Base-by-base conservation (phyloP, 2,113 vertebrate species). In the Hirundichthys speculiger region DNA sequence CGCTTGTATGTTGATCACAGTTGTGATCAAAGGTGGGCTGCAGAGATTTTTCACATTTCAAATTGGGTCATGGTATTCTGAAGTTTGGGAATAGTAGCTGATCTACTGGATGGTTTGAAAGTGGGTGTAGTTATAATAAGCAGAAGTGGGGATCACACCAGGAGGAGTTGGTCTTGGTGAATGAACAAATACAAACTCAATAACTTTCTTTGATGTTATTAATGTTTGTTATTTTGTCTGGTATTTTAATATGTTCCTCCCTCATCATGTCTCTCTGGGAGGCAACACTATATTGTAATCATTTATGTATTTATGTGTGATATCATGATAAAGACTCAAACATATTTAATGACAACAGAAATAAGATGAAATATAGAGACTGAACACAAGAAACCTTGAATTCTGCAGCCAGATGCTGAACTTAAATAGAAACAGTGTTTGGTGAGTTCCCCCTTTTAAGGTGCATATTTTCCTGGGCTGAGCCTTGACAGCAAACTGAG, bases 321-420 rank as follows among this genome's bases (percentile, higher is more conserved):
- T 47, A 19, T 48, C 42, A 14, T 24, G 27, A 30, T 9, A 45
- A 13, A 7, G 30, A 10, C 7, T 34, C 30, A 34, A 34, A 34
- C 30, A 34, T 34, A 34, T 34, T 34, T 34, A 7, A 34, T 34
- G 30, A 9, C 30, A 34, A 34, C 30, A 34, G 30, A 3, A 10
- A 34, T 34, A 34, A 34, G 6, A 6, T 34, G 30, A 34, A 34
- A 34, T 34, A 34, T 7, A 10, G 7, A 7, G 30, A 34, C 30
- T n/a, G 15, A n/a, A 45, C n/a, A 45, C n/a, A 45, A 41, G 25
- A 16, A 12, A 9, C 8, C 14, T 24, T 10, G 15, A 14, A 34
- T 39, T 56, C n/a, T 24, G 38, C 27, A 9, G 22, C 10, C 46
- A 62, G 14, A 52, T 70, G 38, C 55, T 40, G 41, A 47, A 27